A percentile compares a stretch with the other conserved stretches of the same genome.
Evolutionary conservation across 1,140 invertebrate species (phyloP).

Genomic region (Ladona fulva): DNA sequence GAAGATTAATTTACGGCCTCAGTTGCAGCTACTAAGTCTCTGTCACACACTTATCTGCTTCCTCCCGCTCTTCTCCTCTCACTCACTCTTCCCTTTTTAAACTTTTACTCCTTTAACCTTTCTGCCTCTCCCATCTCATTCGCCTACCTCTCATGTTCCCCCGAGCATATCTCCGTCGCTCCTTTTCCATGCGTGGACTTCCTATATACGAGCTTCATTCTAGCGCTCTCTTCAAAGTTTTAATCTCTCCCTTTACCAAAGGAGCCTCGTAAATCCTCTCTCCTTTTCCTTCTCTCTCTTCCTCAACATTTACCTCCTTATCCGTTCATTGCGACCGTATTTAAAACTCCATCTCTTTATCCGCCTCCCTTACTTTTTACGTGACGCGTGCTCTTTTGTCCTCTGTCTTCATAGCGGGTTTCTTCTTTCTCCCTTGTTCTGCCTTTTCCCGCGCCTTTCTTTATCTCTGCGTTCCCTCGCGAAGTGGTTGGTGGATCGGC

Average conservation of each 20-base stretch:
- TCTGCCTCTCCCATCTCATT: conserved; percentile 17
- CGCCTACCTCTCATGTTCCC: background rate
- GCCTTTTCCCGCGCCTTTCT: too few species aligned
- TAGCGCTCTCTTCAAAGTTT: background rate
- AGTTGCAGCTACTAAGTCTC: background rate
- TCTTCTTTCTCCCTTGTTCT: too few species aligned
- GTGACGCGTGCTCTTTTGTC: too few species aligned
- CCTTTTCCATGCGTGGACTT: background rate
- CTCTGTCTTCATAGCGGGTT: too few species aligned
- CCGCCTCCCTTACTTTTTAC: too few species aligned
- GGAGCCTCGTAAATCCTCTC: too few species aligned
- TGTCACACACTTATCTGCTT: background rate
- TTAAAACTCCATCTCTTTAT: too few species aligned
- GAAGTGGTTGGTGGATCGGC: too few species aligned
- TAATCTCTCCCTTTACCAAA: background rate
- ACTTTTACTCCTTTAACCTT: conserved; percentile 7
- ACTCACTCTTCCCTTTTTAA: conserved; percentile 14
- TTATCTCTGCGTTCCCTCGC: too few species aligned
- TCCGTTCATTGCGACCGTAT: too few species aligned
- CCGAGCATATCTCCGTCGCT: background rate
- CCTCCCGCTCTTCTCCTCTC: conserved; percentile 17
- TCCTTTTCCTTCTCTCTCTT: too few species aligned
- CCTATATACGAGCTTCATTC: background rate
- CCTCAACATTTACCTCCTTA: too few species aligned
- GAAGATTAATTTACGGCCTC: conserved; percentile 5